Evolutionary conservation across 2,888 invertebrate genomes (phyloP).

Genomic region (Malacosoma neustria): DNA sequence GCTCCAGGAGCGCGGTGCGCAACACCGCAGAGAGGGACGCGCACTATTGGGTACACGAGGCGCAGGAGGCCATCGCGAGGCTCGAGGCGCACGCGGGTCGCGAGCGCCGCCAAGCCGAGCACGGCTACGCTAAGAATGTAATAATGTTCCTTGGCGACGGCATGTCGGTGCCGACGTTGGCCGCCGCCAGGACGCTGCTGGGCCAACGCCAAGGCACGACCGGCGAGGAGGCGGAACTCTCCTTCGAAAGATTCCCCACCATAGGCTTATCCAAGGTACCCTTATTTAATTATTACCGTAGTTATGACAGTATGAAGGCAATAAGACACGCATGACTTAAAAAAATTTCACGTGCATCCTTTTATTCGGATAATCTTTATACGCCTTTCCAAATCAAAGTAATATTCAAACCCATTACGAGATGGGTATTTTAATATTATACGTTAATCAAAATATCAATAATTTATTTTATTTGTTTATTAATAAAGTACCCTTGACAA

Average conservation of each 20-base stretch:
- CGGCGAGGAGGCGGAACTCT: not conserved
- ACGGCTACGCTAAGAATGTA: slow-evolving; percentile 42
- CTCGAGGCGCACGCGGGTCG: not conserved
- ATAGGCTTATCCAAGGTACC: not conserved
- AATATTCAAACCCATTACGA: no score
- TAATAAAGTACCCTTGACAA: no score
- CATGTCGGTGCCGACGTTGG: slow-evolving; percentile 72
- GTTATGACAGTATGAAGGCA: no score
- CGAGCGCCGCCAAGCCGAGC: not conserved
- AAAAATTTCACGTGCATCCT: no score
- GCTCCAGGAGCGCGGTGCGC: not conserved
- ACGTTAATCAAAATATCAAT: no score
- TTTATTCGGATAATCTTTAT: no score
- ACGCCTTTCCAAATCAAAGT: no score
- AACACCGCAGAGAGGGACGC: not conserved
- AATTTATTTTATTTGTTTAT: no score
- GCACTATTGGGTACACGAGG: not conserved
- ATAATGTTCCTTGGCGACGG: slow-evolving; percentile 80
- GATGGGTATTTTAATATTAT: no score
- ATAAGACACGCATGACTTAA: no score
- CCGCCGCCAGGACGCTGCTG: not conserved
- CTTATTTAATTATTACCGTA: no score
- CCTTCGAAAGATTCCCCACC: not conserved
- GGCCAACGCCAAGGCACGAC: not conserved
- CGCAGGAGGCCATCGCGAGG: not conserved